A percentile compares a stretch with the other conserved stretches of the same genome.
These are phyloP conservation scores for Nephrotoma flavescens DNA, from an alignment of 2,888 invertebrate genomes.

Conservation along the genomic window DNA sequence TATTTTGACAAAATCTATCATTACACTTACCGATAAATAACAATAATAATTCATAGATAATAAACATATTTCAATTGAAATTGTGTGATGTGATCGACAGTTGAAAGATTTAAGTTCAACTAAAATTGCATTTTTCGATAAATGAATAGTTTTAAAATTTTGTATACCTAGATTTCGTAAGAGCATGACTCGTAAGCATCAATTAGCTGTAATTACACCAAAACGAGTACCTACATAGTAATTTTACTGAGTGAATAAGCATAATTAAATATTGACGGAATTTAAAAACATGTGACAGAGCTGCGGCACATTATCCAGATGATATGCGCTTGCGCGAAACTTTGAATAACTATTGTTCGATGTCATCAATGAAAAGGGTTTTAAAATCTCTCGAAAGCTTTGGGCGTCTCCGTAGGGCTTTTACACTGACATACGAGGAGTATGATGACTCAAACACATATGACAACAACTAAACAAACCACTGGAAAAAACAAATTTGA, in stretches of 20 bases:
- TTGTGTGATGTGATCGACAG: not conserved
- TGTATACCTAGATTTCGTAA: not conserved
- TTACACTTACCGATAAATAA: not conserved
- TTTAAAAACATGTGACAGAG: too few relatives aligned
- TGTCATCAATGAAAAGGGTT: too few relatives aligned
- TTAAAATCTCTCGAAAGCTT: too few relatives aligned
- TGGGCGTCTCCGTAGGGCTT: too few relatives aligned
- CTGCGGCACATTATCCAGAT: too few relatives aligned
- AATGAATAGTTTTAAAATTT: not conserved
- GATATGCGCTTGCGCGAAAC: too few relatives aligned
- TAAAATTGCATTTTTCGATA: not conserved
- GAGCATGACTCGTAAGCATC: not conserved
- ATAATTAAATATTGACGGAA: not conserved
- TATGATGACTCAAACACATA: too few relatives aligned
- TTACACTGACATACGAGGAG: too few relatives aligned
- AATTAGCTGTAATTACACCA: not conserved
- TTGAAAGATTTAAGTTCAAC: not conserved
- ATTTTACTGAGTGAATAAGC: not conserved
- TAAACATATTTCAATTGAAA: not conserved
- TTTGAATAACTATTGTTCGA: too few relatives aligned
- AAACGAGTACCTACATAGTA: not conserved
- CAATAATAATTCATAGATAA: not conserved
- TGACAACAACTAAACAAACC: too few relatives aligned
- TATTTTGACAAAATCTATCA: not conserved
- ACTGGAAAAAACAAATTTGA: too few relatives aligned